Conservation (phyloP, 2,113 vertebrate genomes). For the Python bivittatus region DNA sequence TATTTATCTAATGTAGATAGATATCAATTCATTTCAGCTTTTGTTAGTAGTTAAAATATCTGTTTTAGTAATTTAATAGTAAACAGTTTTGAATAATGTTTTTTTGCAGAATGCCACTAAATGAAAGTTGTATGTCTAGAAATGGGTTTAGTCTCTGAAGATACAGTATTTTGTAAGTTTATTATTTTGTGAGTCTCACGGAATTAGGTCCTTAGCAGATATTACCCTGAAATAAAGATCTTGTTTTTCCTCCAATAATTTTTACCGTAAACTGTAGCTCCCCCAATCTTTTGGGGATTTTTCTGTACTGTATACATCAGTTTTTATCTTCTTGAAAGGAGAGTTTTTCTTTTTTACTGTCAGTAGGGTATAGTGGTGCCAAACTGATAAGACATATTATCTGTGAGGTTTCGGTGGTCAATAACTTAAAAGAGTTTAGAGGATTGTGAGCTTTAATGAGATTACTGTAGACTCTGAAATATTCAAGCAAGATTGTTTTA, state of each 20-base stretch:
- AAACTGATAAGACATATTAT: slow-evolving; percentile 1
- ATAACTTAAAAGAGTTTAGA: not conserved
- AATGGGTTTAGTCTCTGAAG: slow-evolving; percentile 34
- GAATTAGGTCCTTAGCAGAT: slow-evolving; percentile 31
- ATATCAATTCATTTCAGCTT: not conserved
- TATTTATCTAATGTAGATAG: not conserved
- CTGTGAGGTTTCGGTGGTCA: slow-evolving; percentile 11
- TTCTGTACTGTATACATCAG: slow-evolving; percentile 24
- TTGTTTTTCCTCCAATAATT: slow-evolving; percentile 10
- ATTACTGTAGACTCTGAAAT: slow-evolving; percentile 6
- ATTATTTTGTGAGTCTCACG: slow-evolving; percentile 39
- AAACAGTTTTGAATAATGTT: slow-evolving; percentile 36
- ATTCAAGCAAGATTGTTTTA: not conserved
- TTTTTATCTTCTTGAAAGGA: slow-evolving; percentile 15
- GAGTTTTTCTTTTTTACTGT: slow-evolving; percentile 1
- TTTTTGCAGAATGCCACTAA: slow-evolving; percentile 35
- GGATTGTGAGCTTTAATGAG: not conserved
- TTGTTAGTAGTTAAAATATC: not conserved
- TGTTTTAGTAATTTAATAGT: slow-evolving; percentile 1
- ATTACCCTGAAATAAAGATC: not conserved
- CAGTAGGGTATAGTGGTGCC: slow-evolving; percentile 23
- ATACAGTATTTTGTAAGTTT: slow-evolving; percentile 33
- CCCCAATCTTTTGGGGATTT: not conserved
- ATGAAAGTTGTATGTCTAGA: slow-evolving; percentile 29
- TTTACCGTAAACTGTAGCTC: slow-evolving; percentile 18